Evolutionary conservation across 2,113 vertebrate species (phyloP), one percentile per base, ranked within the genome.

Genomic region (Burhinus oedicnemus): DNA sequence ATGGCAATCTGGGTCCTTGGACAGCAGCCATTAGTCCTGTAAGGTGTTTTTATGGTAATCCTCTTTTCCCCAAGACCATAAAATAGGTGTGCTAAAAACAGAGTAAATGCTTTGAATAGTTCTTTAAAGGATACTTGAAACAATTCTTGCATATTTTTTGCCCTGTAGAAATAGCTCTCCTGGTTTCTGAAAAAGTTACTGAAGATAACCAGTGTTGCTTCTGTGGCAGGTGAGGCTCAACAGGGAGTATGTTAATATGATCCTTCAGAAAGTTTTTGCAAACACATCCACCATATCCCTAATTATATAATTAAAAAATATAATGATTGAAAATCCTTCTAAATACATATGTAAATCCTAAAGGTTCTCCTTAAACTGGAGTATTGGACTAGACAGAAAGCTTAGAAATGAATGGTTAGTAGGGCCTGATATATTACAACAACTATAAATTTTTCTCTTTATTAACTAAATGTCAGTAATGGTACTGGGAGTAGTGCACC

Each of bases 211-310:
- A 71, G 27, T 0, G 0, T 16, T 61, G 42, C 45, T 70, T 84
- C 66, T 68, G 22, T 72, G 86, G 68, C 44, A 89, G 51, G n/a
- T 76, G 36, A 84, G 44, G 58, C 69, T 90, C 40, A 51, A 21
- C 20, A 54, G 44, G 52, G 40, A 79, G 12, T 70, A 45, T 61
- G 61, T 62, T 91, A 66, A 62, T 66, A n/a, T 68, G 89, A 94
- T 90, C 66, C 81, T 93, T 83, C 49, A 62, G 40, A 87, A 96
- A 74, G 65, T 93, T 94, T 91, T 91, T 91, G 36, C 62, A 82
- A 95, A 89, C 34, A 52, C n/a, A 58, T 74, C 52, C 30, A 87
- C 29, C 25, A 36, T 21, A n/a, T 91, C 49, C 54, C n/a, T 95
- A 69, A 89, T 87, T 94, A 66, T 51, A 51, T 74, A 83, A 95